Evolutionary conservation across 1,140 invertebrate genomes (phyloP).

Genomic region (Pachyrhynchus sulphureomaculatus): DNA sequence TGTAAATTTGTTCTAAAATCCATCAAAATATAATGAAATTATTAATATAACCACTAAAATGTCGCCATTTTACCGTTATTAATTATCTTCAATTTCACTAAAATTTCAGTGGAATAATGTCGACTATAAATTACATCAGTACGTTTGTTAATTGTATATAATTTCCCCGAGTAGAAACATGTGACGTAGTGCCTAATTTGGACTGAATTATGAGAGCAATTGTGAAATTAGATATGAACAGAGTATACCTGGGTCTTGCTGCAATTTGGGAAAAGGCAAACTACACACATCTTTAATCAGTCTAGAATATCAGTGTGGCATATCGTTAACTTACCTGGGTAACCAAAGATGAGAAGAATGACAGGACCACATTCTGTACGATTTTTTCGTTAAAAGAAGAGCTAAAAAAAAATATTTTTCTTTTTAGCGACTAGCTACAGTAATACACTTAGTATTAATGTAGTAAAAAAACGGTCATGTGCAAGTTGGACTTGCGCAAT

Average conservation of each 20-base stretch:
- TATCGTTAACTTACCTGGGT: too few relatives aligned
- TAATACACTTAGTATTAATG: too few relatives aligned
- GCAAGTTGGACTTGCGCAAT: too few relatives aligned
- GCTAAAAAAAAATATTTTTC: too few relatives aligned
- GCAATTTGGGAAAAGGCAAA: conserved; percentile 1
- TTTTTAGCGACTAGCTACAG: too few relatives aligned
- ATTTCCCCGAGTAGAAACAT: conserved; percentile 34
- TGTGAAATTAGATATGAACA: conserved; percentile 47
- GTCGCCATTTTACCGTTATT: conserved; percentile 16
- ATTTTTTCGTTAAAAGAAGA: too few relatives aligned
- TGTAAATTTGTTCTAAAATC: not conserved
- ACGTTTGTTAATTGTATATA: conserved; percentile 37
- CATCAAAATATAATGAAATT: not conserved
- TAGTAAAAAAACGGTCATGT: too few relatives aligned
- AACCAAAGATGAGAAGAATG: too few relatives aligned
- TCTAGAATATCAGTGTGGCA: not conserved
- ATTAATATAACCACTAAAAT: not conserved
- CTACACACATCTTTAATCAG: conserved; percentile 2
- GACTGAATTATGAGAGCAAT: conserved; percentile 48
- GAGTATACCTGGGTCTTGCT: conserved; percentile 28
- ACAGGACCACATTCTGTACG: too few relatives aligned
- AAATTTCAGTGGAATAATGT: conserved; percentile 30
- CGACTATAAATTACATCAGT: conserved; percentile 39
- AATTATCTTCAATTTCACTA: conserved; percentile 26
- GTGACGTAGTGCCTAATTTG: conserved; percentile 37